Evolutionary conservation across 2,113 vertebrate species (phyloP).

Genomic region (Platysteira castanea): DNA sequence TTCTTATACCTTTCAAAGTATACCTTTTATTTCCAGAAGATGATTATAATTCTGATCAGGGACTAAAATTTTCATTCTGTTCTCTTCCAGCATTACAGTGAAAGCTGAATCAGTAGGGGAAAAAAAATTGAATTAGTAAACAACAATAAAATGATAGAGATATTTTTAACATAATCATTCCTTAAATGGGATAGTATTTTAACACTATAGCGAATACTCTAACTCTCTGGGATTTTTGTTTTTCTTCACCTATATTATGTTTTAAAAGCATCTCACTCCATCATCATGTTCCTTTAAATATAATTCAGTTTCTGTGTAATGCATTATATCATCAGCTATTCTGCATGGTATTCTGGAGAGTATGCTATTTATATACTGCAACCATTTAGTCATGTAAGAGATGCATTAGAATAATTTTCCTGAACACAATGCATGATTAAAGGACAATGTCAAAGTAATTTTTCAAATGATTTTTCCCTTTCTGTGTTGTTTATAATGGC

Average conservation of each 20-base stretch:
- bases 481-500: constrained; percentile 17
- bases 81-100: neutral
- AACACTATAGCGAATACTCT: neutral
- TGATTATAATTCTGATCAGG: neutral
- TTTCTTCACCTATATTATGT: neutral
- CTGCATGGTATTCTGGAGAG: neutral
- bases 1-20: neutral
- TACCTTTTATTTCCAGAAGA: neutral
- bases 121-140: neutral
- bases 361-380: constrained; percentile 2
- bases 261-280: neutral
- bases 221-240: neutral
- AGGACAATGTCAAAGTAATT: constrained; percentile 48
- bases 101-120: neutral
- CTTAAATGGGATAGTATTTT: neutral
- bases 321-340: neutral
- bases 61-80: neutral
- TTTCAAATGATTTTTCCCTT: constrained; percentile 12
- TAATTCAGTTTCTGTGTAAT: neutral
- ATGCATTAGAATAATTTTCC: constrained; percentile 29
- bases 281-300: neutral
- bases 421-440: constrained; percentile 42
- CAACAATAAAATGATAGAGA: neutral
- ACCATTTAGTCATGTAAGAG: neutral
- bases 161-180: neutral